These are phyloP conservation scores for Machaerirhynchus nigripectus DNA, from an alignment of 2,113 vertebrate genomes.

Conservation along the genomic window DNA sequence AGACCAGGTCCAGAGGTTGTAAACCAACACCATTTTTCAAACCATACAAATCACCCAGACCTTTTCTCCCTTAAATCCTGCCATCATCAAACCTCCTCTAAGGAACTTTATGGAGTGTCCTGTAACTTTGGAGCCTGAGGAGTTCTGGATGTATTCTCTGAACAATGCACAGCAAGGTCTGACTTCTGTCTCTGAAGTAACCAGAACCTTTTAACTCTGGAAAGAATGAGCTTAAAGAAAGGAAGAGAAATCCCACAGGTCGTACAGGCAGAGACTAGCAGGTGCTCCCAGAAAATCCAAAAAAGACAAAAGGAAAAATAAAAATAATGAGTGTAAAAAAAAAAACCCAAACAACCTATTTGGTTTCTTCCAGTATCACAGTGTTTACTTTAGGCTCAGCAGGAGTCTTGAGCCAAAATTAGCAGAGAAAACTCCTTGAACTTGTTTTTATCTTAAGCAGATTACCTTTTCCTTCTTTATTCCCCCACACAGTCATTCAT, in stretches of 20 bases:
- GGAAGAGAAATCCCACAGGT: not conserved
- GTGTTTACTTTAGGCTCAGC: not conserved
- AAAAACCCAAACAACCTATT: not conserved
- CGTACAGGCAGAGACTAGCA: not conserved
- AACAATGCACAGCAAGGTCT: not conserved
- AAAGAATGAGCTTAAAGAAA: not conserved
- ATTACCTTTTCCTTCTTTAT: not conserved
- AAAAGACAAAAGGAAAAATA: not conserved
- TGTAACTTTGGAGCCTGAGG: not conserved
- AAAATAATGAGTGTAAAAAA: not conserved
- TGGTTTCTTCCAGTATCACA: not conserved
- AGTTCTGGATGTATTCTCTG: not conserved
- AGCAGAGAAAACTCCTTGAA: not conserved
- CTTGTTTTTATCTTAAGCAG: not conserved
- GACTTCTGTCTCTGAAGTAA: not conserved
- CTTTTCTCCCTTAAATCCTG: not conserved
- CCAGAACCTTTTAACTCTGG: not conserved
- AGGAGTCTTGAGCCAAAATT: not conserved
- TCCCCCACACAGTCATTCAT: not conserved
- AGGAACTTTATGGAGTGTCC: not conserved
- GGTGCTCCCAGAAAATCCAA: not conserved
- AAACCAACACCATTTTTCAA: not conserved
- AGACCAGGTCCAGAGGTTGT: not conserved
- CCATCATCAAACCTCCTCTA: not conserved
- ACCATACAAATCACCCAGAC: not conserved